Evolutionary conservation across 2,113 vertebrate species (phyloP).

Genomic region (Sapajus apella): DNA sequence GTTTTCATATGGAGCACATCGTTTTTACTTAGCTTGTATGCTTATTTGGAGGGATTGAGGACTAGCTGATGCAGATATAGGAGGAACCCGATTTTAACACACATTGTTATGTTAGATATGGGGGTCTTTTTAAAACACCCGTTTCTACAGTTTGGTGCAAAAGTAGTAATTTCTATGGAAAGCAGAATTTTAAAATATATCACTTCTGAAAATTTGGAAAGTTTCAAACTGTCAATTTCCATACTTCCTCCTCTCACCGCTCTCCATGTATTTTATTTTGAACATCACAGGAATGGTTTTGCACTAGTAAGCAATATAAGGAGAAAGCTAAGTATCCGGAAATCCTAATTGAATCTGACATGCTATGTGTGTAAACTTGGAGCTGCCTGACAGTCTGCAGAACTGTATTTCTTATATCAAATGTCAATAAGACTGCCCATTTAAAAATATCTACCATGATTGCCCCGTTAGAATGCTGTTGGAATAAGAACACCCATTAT

Average conservation of each 20-base stretch:
- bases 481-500: not conserved
- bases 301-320: not conserved
- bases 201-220: not conserved
- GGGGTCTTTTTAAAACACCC: not conserved
- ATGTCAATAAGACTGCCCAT: constrained; percentile 26
- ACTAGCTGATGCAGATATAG: not conserved
- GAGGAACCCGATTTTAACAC: not conserved
- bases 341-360: constrained; percentile 40
- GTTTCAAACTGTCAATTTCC: not conserved
- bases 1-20: not conserved
- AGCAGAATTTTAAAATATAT: not conserved
- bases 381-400: not conserved
- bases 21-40: not conserved
- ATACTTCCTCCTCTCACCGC: not conserved
- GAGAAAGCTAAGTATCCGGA: not conserved
- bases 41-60: not conserved
- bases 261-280: not conserved
- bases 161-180: not conserved
- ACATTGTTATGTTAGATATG: not conserved
- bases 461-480: not conserved
- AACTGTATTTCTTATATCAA: constrained; percentile 25
- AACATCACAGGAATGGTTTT: not conserved
- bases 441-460: constrained; percentile 12
- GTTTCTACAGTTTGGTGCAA: not conserved
- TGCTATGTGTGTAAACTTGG: constrained; percentile 1